phyloP scores from a whole-genome alignment of 2,113 vertebrate genomes.

The western clawed frog (Xenopus tropicalis) region DNA sequence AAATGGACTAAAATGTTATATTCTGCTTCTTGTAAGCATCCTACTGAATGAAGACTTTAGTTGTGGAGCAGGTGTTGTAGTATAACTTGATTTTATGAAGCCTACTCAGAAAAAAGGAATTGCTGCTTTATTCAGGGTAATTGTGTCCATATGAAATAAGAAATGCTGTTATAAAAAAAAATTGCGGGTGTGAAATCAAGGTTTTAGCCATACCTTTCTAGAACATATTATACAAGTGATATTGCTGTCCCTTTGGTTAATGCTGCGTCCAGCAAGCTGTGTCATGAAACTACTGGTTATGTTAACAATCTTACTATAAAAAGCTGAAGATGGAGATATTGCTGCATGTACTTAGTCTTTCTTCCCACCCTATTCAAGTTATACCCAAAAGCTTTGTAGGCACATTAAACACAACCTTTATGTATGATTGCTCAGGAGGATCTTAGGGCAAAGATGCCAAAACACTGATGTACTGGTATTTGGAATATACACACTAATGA shows the following conservation, averaged over 20 bases:
- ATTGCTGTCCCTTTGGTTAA: slow-evolving; percentile 65
- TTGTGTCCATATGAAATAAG: slow-evolving; percentile 59
- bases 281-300: slow-evolving; percentile 67
- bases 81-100: slow-evolving; percentile 48
- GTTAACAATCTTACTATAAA: slow-evolving; percentile 58
- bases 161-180: slow-evolving; percentile 64
- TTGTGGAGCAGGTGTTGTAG: slow-evolving; percentile 50
- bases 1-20: slow-evolving; percentile 54
- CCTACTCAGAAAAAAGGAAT: slow-evolving; percentile 59
- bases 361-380: slow-evolving; percentile 53
- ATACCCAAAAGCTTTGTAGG: slow-evolving; percentile 51
- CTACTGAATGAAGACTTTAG: slow-evolving; percentile 58
- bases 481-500: slow-evolving; percentile 58
- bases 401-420: slow-evolving; percentile 54
- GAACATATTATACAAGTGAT: slow-evolving; percentile 63
- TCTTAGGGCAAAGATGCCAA: slow-evolving; percentile 59
- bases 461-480: slow-evolving; percentile 54
- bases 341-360: slow-evolving; percentile 67
- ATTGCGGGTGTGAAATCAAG: slow-evolving; percentile 65
- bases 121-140: slow-evolving; percentile 82
- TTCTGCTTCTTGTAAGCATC: slow-evolving; percentile 66
- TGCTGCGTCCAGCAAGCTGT: slow-evolving; percentile 65
- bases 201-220: slow-evolving; percentile 59
- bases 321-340: slow-evolving; percentile 56
- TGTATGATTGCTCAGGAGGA: slow-evolving; percentile 57